Percentiles rank a stretch among this genome's conserved stretches.
Evolutionary conservation across 1,140 invertebrate genomes (phyloP).

Genomic region (Drosophila nigrodunni): DNA sequence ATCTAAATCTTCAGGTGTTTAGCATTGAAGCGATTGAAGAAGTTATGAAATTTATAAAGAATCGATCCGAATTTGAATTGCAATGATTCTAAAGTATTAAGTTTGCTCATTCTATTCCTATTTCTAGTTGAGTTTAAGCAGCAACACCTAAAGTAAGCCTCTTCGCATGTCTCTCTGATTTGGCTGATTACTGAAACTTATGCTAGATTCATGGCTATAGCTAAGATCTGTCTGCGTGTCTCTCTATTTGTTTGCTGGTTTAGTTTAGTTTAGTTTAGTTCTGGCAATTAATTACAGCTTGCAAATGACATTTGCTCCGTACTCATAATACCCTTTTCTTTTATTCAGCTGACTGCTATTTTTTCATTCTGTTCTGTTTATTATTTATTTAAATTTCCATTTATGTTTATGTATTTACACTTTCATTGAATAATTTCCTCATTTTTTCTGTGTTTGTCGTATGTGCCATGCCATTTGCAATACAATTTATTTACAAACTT

Average conservation of each 20-base stretch:
- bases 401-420: conserved; percentile 66
- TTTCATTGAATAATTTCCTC: conserved; percentile 47
- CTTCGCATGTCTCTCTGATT: conserved; percentile 35
- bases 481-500: conserved; percentile 78
- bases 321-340: conserved; percentile 18
- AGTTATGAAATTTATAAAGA: conserved; percentile 8
- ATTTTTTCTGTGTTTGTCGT: conserved; percentile 34
- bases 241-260: neutral
- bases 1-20: conserved; percentile 47
- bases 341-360: conserved; percentile 16
- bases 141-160: conserved; percentile 49
- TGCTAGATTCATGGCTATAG: conserved; percentile 34
- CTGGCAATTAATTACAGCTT: conserved; percentile 59
- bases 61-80: neutral
- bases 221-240: conserved; percentile 10
- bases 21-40: conserved; percentile 10
- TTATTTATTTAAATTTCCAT: conserved; percentile 46
- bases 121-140: conserved; percentile 30
- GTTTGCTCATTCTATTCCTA: conserved; percentile 11
- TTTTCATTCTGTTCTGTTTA: neutral
- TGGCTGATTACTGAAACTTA: conserved; percentile 61
- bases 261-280: conserved; percentile 25
- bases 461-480: conserved; percentile 66
- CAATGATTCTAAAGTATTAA: neutral
- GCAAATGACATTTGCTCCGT: conserved; percentile 54